These are phyloP conservation scores for Ictalurus punctatus DNA, from an alignment of 2,113 vertebrate species.

Conservation along the genomic window DNA sequence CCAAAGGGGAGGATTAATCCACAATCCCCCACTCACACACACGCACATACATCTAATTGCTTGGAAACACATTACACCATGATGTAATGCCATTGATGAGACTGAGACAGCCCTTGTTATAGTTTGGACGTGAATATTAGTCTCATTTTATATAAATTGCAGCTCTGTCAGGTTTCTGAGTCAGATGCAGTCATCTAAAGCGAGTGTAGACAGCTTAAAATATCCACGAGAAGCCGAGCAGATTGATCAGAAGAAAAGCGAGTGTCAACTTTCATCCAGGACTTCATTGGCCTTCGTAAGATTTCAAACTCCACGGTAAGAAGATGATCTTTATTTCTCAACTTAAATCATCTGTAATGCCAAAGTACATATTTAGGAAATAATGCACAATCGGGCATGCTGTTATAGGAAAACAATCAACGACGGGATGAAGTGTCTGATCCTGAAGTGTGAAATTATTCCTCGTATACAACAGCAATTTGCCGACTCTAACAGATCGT, in stretches of 20 bases:
- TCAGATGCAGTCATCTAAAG: not conserved
- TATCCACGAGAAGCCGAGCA: not conserved
- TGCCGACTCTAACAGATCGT: not conserved
- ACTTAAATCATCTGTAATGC: not conserved
- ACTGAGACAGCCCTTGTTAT: not conserved
- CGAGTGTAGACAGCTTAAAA: not conserved
- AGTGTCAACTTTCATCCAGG: not conserved
- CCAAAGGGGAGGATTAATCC: not conserved
- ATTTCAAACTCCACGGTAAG: conserved; percentile 31
- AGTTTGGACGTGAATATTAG: conserved; percentile 1
- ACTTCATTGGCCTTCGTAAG: conserved; percentile 13
- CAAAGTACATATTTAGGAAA: not conserved
- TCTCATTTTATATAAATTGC: conserved; percentile 31
- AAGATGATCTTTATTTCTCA: not conserved
- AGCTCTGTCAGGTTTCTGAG: not conserved
- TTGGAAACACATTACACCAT: not conserved
- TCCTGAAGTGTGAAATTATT: too few species aligned
- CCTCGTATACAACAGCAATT: not conserved
- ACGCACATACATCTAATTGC: not conserved
- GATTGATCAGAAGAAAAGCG: not conserved
- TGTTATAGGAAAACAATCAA: not conserved
- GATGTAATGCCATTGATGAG: not conserved
- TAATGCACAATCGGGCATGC: not conserved
- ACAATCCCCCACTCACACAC: not conserved
- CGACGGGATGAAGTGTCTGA: not conserved